Conservation (phyloP, 1,140 invertebrate genomes). For the Lordiphosa stackelbergi region DNA sequence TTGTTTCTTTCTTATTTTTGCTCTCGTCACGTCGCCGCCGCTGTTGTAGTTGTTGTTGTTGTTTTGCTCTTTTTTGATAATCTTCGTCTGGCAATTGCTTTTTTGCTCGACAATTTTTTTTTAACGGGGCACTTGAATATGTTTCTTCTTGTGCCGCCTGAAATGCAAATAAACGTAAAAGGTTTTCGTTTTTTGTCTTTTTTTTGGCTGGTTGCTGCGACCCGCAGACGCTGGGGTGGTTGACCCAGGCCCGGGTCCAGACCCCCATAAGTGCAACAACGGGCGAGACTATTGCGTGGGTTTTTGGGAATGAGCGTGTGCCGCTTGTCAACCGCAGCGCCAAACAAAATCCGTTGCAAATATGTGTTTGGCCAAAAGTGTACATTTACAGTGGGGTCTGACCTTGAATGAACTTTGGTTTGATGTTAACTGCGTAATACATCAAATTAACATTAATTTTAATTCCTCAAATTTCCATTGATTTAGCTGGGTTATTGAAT, state of each 20-base stretch:
- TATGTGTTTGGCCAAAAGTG: too few relatives aligned
- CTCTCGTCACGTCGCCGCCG: too few relatives aligned
- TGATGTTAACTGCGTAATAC: too few relatives aligned
- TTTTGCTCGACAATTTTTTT: slow-evolving; percentile 41
- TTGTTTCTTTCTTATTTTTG: slow-evolving; percentile 18
- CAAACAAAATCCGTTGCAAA: slow-evolving; percentile 25
- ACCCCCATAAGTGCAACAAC: slow-evolving; percentile 6
- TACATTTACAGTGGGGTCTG: too few relatives aligned
- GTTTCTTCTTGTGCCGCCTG: slow-evolving; percentile 28
- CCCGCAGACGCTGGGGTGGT: slow-evolving; percentile 47
- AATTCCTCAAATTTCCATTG: too few relatives aligned
- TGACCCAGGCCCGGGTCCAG: slow-evolving; percentile 46
- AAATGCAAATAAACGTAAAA: slow-evolving; percentile 58
- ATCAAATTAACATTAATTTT: too few relatives aligned
- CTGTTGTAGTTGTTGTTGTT: too few relatives aligned
- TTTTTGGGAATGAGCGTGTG: slow-evolving; percentile 12
- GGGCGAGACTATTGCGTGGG: slow-evolving; percentile 2
- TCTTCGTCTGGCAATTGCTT: slow-evolving; percentile 57
- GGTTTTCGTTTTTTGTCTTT: slow-evolving; percentile 39
- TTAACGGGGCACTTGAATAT: slow-evolving; percentile 32
- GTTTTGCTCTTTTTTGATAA: too few relatives aligned
- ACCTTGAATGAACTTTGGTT: too few relatives aligned
- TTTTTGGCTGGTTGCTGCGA: slow-evolving; percentile 25
- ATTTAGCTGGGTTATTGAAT: too few relatives aligned
- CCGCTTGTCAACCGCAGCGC: slow-evolving; percentile 22